Base-by-base conservation (phyloP, 2,888 invertebrate species). In the Pseudanteris insignis region DNA sequence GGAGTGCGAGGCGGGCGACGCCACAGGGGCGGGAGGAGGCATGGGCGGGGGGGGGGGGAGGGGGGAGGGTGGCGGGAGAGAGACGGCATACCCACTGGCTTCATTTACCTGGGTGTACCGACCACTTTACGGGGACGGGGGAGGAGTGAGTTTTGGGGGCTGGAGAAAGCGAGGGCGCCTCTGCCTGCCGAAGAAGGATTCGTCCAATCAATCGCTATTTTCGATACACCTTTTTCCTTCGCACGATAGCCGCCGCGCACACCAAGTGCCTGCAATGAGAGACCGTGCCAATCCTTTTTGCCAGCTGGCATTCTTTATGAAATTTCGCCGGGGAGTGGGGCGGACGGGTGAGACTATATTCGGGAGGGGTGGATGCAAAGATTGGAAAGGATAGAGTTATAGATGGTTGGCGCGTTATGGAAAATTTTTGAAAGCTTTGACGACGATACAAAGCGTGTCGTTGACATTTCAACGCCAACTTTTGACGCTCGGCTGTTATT, bases 131-230 rank as follows among this genome's bases (percentile, higher is more conserved):
- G 40, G 28, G 11, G 37, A 4, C 21, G 18, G 28, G 11, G 8
- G n/a, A 26, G 2, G 34, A n/a, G 18, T 4, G 18, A 6, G 6
- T 6, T 18, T 18, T 18, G 2, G n/a, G 14, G 21, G 18, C 9
- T 26, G 26, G 36, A 10, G 11, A 3, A 7, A 6, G 30, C 12
- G 36, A n/a, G 36, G 26, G 44, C 28, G 41, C 18, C 32, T 29
- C 43, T 36, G 28, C 44, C 53, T 54, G 26, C 44, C 53, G 28
- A 44, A 24, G 44, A 54, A 54, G 37, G 34, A 54, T 44, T 53
- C 53, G 53, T 53, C 53, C 53, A 53, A 53, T 53, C 53, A 51
- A 51, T 51, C 41, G 53, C 53, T 40, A 54, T 54, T 55, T 55
- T 47, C 46, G 54, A 55, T 55, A 55, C 54, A 55, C 28, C 37